Evolutionary conservation across 2,888 invertebrate species (phyloP).

Genomic region (Spodoptera picta): DNA sequence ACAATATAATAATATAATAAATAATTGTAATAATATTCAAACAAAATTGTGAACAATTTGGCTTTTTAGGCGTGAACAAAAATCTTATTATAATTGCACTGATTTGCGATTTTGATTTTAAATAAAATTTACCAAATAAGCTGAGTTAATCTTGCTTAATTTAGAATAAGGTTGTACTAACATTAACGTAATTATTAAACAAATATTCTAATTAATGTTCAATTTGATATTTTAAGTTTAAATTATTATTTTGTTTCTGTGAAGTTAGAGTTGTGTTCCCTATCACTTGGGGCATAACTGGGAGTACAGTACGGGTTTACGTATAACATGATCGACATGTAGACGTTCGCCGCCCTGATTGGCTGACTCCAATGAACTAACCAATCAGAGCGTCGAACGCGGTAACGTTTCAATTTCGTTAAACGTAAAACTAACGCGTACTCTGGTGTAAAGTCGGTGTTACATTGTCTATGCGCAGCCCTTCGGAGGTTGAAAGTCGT

Average conservation of each 20-base stretch:
- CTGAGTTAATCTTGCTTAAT: conserved; percentile 61
- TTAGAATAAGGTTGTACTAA: conserved; percentile 67
- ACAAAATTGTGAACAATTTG: conserved; percentile 68
- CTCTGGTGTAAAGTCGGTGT: too few relatives aligned
- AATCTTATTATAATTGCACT: conserved; percentile 55
- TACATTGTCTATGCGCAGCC: too few relatives aligned
- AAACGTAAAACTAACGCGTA: too few relatives aligned
- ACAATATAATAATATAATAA: conserved; percentile 39
- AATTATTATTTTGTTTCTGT: conserved; percentile 50
- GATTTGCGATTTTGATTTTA: conserved; percentile 52
- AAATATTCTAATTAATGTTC: conserved; percentile 39
- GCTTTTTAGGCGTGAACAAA: conserved; percentile 68
- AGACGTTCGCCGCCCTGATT: too few relatives aligned
- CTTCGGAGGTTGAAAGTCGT: not conserved
- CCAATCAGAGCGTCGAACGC: too few relatives aligned
- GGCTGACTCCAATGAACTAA: too few relatives aligned
- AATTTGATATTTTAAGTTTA: conserved; percentile 44
- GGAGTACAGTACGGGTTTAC: too few relatives aligned
- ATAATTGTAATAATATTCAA: conserved; percentile 27
- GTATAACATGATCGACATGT: too few relatives aligned
- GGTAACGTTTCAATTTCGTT: too few relatives aligned
- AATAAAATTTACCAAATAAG: conserved; percentile 68
- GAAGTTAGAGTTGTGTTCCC: too few relatives aligned
- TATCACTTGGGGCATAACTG: too few relatives aligned
- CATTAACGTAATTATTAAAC: conserved; percentile 39